Base-by-base conservation (phyloP, 2,888 invertebrate genomes). In the Sisyra terminalis region DNA sequence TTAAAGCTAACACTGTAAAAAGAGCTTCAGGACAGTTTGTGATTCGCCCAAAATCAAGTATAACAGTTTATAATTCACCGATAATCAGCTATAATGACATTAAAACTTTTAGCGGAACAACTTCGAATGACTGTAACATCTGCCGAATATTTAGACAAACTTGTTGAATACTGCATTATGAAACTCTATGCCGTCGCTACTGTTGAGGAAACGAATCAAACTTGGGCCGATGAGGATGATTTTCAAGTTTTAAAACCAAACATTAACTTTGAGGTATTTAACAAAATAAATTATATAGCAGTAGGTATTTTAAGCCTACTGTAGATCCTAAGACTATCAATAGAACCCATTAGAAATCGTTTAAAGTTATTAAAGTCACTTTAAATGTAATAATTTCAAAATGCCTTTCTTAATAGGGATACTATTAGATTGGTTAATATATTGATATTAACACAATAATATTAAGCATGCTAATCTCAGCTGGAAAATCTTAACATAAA, bases 181-280 rank as follows among this genome's bases (percentile, higher is more conserved):
- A 85, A 84, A 64, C 70, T 86, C 47, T 78, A 78, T 16, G 79
- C 78, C 3, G 76, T 83, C 58, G 80, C 80, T 13, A 75, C 75
- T n/a, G 85, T 87, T 0, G 67, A 71, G 42, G 85, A 87, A 59
- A 87, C 87, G 11, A 75, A 75, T 43, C 85, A 86, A 59, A 76
- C 82, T 2, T 87, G 84, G 80, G 77, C 81, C 1, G 82, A 78
- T 49, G 83, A 85, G 52, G 85, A 86, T 51, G 83, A 85, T 60
- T 84, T 85, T 63, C 77, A 83, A 58, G 70, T 87, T 5, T 62
- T 78, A 24, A 81, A 80, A 54, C 86, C 87, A 2, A 71, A 66
- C 45, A 73, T 85, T 42, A 63, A 61, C 29, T 70, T 87, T 29
- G 71, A 74, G 67, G 84, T 83, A 63, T 24, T 24, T 24, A n/a